A percentile compares a stretch with the other conserved stretches of the same genome.
Conservation (phyloP, 1,140 invertebrate genomes). For the Leptonema lineaticorne region DNA sequence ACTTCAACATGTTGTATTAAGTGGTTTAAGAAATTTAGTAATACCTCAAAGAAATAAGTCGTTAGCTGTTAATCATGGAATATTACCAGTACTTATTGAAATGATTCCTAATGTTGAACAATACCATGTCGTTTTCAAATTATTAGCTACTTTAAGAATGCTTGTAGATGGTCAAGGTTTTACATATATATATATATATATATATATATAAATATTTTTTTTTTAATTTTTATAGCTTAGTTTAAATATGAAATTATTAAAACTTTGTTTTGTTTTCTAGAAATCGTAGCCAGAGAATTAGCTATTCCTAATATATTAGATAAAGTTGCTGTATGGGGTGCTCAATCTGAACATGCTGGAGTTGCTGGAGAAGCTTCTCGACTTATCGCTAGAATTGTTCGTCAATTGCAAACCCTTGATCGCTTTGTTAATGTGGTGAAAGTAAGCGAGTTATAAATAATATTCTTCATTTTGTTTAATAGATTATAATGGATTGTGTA, state of each 20-base stretch:
- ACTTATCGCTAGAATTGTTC: conserved; percentile 78
- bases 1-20: conserved; percentile 80
- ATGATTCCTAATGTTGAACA: conserved; percentile 72
- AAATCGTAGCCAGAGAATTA: conserved; percentile 62
- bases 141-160: conserved; percentile 83
- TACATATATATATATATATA: conserved; percentile 37
- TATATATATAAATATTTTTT: background rate
- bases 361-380: conserved; percentile 83
- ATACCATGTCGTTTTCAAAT: conserved; percentile 82
- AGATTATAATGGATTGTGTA: background rate
- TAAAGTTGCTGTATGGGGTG: conserved; percentile 75
- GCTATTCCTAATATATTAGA: conserved; percentile 61
- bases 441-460: conserved; percentile 10
- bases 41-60: conserved; percentile 79
- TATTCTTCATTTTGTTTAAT: background rate
- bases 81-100: conserved; percentile 60
- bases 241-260: background rate
- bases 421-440: conserved; percentile 31
- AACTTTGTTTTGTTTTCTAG: conserved; percentile 50
- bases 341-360: conserved; percentile 75
- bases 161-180: conserved; percentile 79
- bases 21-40: conserved; percentile 78
- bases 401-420: conserved; percentile 61
- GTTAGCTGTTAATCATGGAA: conserved; percentile 68
- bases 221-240: background rate